Base-by-base conservation (phyloP, 2,113 vertebrate genomes). In the Petrocephalus zakoni region DNA sequence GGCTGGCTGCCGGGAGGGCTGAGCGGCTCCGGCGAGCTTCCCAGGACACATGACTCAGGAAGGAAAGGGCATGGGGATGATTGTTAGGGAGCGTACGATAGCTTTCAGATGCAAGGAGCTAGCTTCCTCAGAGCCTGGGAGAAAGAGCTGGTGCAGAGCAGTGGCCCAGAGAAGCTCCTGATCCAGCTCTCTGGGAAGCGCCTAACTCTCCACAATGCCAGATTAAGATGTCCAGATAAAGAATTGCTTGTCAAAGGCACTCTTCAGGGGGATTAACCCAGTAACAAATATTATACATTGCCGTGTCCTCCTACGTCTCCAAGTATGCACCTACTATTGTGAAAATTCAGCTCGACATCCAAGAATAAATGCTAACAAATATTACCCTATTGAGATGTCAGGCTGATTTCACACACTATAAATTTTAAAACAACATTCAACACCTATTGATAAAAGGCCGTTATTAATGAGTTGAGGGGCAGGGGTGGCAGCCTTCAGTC, bases 381-480 rank as follows among this genome's bases (percentile, higher is more conserved):
- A 8, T 87, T 17, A 52, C 64, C 52, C 87, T 47, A 51, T 9
- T 88, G 68, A 25, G 11, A 68, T 17, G 29, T 51, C 56, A 81
- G 29, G 55, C 25, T 88, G 22, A 75, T 52, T 88, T 72, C 46
- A 52, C 51, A 72, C 68, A 49, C 29, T 37, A 81, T 52, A 53
- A 34, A 78, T 78, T 81, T 53, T 53, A 88, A 53, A 81, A 88
- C 7, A 49, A 81, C 25, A 42, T 46, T 53, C 29, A 47, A 53
- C 68, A 78, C 87, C 49, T 61, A 25, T 72, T 87, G 56, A 72
- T 51, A 68, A 68, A 72, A 68, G 56, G 21, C 46, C 42, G 22
- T 88, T 81, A 88, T 88, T 81, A 81, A 88, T 88, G 87, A 88
- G 72, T 56, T 88, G 25, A 81, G 21, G 21, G 86, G 86, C 86